Conservation (phyloP, 2,797 vertebrate species). For the Sebastes glaucus region DNA sequence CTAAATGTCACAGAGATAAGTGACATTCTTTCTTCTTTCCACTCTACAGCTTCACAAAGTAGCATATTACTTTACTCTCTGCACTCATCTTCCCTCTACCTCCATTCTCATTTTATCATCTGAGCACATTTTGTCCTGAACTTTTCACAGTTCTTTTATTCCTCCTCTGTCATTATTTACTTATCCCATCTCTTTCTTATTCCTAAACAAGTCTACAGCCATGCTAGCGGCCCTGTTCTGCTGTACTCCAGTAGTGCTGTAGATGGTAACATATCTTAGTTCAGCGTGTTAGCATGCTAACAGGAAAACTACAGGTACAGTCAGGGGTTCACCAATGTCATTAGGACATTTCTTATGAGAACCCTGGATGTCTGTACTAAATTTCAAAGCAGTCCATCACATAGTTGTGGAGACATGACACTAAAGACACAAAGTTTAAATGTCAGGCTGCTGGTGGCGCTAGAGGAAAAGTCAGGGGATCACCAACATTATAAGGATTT, state of each 20-base stretch:
- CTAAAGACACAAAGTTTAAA: background rate
- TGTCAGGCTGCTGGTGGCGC: background rate
- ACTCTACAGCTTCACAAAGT: constrained; percentile 7
- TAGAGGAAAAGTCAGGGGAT: background rate
- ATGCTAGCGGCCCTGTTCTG: background rate
- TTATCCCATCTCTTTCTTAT: background rate
- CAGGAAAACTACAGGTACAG: background rate
- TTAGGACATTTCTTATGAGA: background rate
- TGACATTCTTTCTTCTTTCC: constrained; percentile 16
- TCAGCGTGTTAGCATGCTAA: background rate
- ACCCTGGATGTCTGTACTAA: background rate
- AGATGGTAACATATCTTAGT: background rate
- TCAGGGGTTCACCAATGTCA: background rate
- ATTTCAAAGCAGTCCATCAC: background rate
- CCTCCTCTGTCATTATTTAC: background rate
- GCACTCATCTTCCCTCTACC: background rate
- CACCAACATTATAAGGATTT: no score
- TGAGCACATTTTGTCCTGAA: background rate
- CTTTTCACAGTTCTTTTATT: background rate
- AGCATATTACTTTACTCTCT: background rate
- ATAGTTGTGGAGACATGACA: background rate
- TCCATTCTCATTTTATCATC: background rate
- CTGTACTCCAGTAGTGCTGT: background rate
- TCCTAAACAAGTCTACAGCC: background rate
- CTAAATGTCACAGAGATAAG: constrained; percentile 46